A percentile compares a stretch with the other conserved stretches of the same genome.
phyloP scores from a whole-genome alignment of 2,888 invertebrate species.

The Calephelis perditalis region DNA sequence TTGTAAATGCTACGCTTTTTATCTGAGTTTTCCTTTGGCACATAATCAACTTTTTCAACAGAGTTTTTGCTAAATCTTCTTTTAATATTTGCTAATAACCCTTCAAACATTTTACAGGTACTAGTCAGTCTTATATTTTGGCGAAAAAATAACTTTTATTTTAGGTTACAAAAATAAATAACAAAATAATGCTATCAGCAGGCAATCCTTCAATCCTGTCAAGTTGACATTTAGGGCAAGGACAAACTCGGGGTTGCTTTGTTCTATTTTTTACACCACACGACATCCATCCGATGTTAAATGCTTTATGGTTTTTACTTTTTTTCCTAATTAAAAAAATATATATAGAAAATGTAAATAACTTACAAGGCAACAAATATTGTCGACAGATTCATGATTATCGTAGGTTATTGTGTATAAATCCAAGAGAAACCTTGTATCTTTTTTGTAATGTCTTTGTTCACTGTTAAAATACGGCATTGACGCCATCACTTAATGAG shows the following conservation, averaged over 20 bases:
- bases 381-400: slow-evolving; percentile 87
- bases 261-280: slow-evolving; percentile 43
- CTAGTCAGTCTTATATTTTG: slow-evolving; percentile 64
- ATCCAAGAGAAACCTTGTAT: slow-evolving; percentile 89
- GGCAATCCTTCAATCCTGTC: slow-evolving; percentile 49
- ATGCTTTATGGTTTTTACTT: slow-evolving; percentile 34
- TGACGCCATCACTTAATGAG: slow-evolving; percentile 55
- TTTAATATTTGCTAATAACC: slow-evolving; percentile 60
- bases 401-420: slow-evolving; percentile 92
- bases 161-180: slow-evolving; percentile 37
- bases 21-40: slow-evolving; percentile 49
- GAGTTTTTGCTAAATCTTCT: slow-evolving; percentile 60
- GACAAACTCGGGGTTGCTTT: slow-evolving; percentile 40
- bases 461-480: slow-evolving; percentile 74
- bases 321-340: slow-evolving; percentile 24
- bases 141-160: slow-evolving; percentile 38
- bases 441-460: slow-evolving; percentile 91
- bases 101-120: slow-evolving; percentile 64
- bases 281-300: slow-evolving; percentile 28
- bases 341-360: slow-evolving; percentile 21
- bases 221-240: slow-evolving; percentile 72
- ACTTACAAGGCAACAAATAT: slow-evolving; percentile 83
- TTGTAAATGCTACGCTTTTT: slow-evolving; percentile 53
- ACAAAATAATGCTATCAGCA: slow-evolving; percentile 41
- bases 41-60: slow-evolving; percentile 43